Evolutionary conservation across 1,140 invertebrate genomes (phyloP), one percentile per base, ranked within the genome.

Genomic region (Brachionus sp.): DNA sequence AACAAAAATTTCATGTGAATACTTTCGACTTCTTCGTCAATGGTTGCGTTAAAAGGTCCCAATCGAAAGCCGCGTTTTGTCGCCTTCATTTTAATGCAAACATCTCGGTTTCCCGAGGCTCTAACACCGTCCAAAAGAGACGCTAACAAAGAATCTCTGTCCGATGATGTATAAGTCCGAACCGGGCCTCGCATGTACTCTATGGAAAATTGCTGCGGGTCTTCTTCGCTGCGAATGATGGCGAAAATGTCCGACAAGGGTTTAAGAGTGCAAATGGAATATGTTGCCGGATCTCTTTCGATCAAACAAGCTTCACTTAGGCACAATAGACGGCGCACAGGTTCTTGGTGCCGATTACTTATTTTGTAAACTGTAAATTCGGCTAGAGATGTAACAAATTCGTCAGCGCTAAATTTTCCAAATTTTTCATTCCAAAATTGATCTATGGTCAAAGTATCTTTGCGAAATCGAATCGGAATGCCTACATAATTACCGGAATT

Each of bases 281-380:
- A 99, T 0, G 95, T 97, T 86, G 94, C 94, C 25, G 95, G 95
- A 91, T 99, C 97, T 86, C 97, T 91, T 90, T 99, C 97, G 37
- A 99, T 88, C 19, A 99, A 90, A 90, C 96, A 99, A 0, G 93
- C 93, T 88, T 98, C 97, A 0, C 95, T 96, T 0, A 99, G 90
- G 87, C 96, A 98, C n/a, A 99, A 90, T 2, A 94, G 94, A 84
- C 96, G 91, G 84, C 94, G 90, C 37, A 95, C 92, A 4, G 88
- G 87, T 35, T 87, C 84, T 84, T 91, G 90, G 88, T 95, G 93
- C 64, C 94, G 91, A 12, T 92, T 92, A 84, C 92, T 92, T 82
- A 93, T 91, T 90, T 98, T 98, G 86, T 96, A 93, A 5, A 98
- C 95, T 84, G 91, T 92, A 88, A 98, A 98, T 89, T 97, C 95